Evolutionary conservation across 2,888 invertebrate genomes (phyloP).

Genomic region (Diplolepis rosae): DNA sequence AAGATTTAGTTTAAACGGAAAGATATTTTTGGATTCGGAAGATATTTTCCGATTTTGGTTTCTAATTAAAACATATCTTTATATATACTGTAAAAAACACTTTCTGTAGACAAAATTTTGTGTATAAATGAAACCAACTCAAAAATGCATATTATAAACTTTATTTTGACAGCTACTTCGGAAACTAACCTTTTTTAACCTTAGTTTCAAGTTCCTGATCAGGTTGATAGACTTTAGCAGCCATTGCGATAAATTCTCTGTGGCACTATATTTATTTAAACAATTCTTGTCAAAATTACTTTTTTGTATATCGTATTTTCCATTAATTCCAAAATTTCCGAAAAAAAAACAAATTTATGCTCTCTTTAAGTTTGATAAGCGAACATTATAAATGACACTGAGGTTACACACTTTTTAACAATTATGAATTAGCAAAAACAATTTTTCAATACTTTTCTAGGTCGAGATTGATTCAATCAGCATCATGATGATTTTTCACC

Average conservation of each 20-base stretch:
- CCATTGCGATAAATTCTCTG: conserved; percentile 53
- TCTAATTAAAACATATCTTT: too few relatives aligned
- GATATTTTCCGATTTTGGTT: too few relatives aligned
- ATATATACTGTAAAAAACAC: too few relatives aligned
- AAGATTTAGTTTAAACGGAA: too few relatives aligned
- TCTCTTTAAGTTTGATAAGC: too few relatives aligned
- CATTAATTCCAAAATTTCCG: not conserved
- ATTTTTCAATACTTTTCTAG: not conserved
- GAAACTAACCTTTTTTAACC: conserved; percentile 80
- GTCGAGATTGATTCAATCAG: not conserved
- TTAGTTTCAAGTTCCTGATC: conserved; percentile 82
- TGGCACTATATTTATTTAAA: not conserved
- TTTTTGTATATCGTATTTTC: not conserved
- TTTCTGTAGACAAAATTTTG: too few relatives aligned
- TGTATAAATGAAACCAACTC: too few relatives aligned
- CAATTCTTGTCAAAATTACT: not conserved
- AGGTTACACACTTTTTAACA: too few relatives aligned
- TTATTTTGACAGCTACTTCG: conserved; percentile 18
- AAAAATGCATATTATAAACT: too few relatives aligned
- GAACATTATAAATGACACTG: too few relatives aligned
- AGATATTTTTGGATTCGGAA: too few relatives aligned
- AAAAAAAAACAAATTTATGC: not conserved
- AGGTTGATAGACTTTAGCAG: conserved; percentile 69
- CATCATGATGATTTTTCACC: conserved; percentile 2
- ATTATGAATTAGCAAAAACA: too few relatives aligned